Evolutionary conservation across 1,140 invertebrate genomes (phyloP), one percentile per base, ranked within the genome.

Genomic region (Lepidostoma basale): DNA sequence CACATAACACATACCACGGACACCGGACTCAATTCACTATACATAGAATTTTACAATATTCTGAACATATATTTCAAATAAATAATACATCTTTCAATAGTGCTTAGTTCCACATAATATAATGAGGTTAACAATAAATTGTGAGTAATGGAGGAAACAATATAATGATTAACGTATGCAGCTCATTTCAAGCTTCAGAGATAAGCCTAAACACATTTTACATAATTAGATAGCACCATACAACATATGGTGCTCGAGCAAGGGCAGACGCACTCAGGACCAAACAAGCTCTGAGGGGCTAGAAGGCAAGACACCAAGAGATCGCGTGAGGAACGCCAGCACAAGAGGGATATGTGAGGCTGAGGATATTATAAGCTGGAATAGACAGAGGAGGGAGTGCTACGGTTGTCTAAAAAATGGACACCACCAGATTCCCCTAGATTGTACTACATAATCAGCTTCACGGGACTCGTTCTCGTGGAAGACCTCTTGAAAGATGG

Each of bases 21-120:
- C 62, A 65, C 62, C 52, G 26, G 25, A 65, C 54, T 39, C 26
- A 42, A 52, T 39, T 44, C 62, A 65, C 62, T 65, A 65, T 65
- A 65, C 62, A 65, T n/a, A n/a, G n/a, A n/a, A 65, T 56, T 65
- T 65, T 65, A 65, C 49, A 65, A 65, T 65, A 65, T 40, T 54
- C 28, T 25, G 30, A 30, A 49, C 25, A 64, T 36, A 18, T 56
- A 40, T 62, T 26, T 64, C 18, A 49, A 64, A 64, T 64, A 64
- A 64, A 64, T 64, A 64, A 64, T 22, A 64, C 8, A 45, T 40
- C 20, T 47, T 47, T 45, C 28, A 36, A 62, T n/a, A n/a, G n/a
- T n/a, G n/a, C n/a, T n/a, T n/a, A n/a, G n/a, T n/a, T n/a, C n/a
- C n/a, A n/a, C n/a, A n/a, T n/a, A 47, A 47, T 16, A 28, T 23